Base-by-base conservation (phyloP, 2,888 invertebrate genomes). In the Sminthurinus aureus region DNA sequence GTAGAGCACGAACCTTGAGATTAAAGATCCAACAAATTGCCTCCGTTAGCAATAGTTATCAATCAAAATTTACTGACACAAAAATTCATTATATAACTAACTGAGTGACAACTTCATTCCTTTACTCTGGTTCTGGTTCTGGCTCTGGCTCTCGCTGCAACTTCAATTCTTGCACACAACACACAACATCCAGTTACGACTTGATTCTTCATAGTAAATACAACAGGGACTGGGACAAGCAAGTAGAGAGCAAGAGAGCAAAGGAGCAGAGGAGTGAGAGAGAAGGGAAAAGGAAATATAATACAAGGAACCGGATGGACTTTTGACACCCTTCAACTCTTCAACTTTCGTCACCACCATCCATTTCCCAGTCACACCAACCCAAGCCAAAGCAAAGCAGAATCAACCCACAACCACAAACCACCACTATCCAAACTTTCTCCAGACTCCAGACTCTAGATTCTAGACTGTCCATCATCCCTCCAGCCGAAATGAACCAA, bases 11-110 rank as follows among this genome's bases (percentile, higher is more conserved):
- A 84, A 85, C 81, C 84, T 85, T 84, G 75, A 86, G 87, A 87
- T 87, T 87, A 87, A 87, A 86, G 87, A 87, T 87, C 85, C 85
- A 86, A 85, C 87, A 87, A 87, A 87, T 87, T 87, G 87, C 86
- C 84, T 87, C 87, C 85, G 86, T 87, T 86, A 83, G 86, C 79
- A 84, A 82, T 81, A 84, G 87, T 85, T 86, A 87, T 87, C 87
- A 87, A 87, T 87, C 87, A 87, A 87, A 87, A 87, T 87, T 85
- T 85, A 86, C 82, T 86, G 87, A 87, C 87, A 87, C 86, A 87
- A 87, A 87, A 87, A 87, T 87, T 87, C 86, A 87, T 87, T 87
- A 87, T 85, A 84, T 84, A 85, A 85, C 84, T 85, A 85, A 86
- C 87, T 84, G 85, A 85, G 87, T 86, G 87, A 87, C 87, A 87